Evolutionary conservation across 2,888 invertebrate genomes (phyloP), one percentile per base, ranked within the genome.

Genomic region (Dendrolimus houi): DNA sequence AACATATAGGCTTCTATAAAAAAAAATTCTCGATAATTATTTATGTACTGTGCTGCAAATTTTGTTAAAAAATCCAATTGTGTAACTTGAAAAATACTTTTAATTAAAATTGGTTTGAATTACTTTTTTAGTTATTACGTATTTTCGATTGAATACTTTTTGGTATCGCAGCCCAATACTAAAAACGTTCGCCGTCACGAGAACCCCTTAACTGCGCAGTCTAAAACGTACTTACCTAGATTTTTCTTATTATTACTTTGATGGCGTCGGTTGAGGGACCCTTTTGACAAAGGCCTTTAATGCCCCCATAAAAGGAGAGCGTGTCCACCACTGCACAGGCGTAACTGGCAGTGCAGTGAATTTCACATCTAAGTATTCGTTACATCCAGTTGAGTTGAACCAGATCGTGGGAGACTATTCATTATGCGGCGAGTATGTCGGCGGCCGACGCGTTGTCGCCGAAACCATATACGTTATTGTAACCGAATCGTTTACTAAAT

Each of bases 381-480:
- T 81, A 78, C 79, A 75, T 72, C 77, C 70, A 72, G 79, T 76
- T 60, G 66, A 72, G 79, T 76, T 60, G 66, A 70, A 79, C 80
- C 65, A 66, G 75, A 70, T 74, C 69, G 68, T 67, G 66, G 67
- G 64, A 72, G 29, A 29, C 17, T 71, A 73, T 67, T 68, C 71
- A 79, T 85, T 83, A 81, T 81, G 71, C 61, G 68, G 62, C 62
- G 58, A 64, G 64, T 69, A 64, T 47, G 29, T 29, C 29, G 29
- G 6, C 29, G 29, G 6, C 47, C 74, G 70, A 60, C 74, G 67
- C 66, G 69, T 57, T 62, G 77, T 67, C 78, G 73, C 72, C 75
- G 87, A 76, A 83, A 87, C 81, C 66, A 66, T 71, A 87, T 72
- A 87, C 85, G 72, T 68, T 47, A 62, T 59, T 61, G 83, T 76